A percentile compares a stretch with the other conserved stretches of the same genome.
phyloP scores from a whole-genome alignment of 2,888 invertebrate genomes.

The Oeneis ivallda region DNA sequence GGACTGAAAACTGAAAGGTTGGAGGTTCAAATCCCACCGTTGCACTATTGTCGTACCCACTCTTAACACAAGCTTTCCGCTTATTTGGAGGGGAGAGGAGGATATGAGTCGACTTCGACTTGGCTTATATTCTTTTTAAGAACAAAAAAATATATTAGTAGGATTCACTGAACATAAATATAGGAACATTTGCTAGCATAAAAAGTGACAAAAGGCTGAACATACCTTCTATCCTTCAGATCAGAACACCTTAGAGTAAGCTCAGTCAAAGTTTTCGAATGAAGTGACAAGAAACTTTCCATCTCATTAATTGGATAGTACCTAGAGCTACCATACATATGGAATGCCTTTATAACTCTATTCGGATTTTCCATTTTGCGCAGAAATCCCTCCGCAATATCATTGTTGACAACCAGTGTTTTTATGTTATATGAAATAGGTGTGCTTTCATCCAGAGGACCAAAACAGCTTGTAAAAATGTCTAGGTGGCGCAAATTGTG shows the following conservation, averaged over 20 bases:
- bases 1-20: too few species aligned
- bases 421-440: constrained; percentile 35
- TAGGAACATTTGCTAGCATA: neutral
- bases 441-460: constrained; percentile 24
- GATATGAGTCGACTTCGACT: too few species aligned
- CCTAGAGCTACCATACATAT: constrained; percentile 50
- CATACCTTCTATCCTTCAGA: constrained; percentile 40
- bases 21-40: too few species aligned
- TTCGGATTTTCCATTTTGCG: constrained; percentile 28
- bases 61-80: too few species aligned
- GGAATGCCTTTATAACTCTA: constrained; percentile 39
- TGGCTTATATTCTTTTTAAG: too few species aligned
- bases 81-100: too few species aligned
- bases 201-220: neutral
- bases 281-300: constrained; percentile 37
- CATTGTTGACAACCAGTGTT: constrained; percentile 47
- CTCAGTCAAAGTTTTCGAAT: constrained; percentile 42
- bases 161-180: too few species aligned
- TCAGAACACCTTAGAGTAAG: constrained; percentile 50
- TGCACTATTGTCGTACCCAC: too few species aligned
- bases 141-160: too few species aligned
- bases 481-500: constrained; percentile 44
- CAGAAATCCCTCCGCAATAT: constrained; percentile 39
- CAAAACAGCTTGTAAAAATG: constrained; percentile 42
- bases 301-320: constrained; percentile 44